phyloP scores from a whole-genome alignment of 2,797 vertebrate genomes.

The Nannoperca obscura region DNA sequence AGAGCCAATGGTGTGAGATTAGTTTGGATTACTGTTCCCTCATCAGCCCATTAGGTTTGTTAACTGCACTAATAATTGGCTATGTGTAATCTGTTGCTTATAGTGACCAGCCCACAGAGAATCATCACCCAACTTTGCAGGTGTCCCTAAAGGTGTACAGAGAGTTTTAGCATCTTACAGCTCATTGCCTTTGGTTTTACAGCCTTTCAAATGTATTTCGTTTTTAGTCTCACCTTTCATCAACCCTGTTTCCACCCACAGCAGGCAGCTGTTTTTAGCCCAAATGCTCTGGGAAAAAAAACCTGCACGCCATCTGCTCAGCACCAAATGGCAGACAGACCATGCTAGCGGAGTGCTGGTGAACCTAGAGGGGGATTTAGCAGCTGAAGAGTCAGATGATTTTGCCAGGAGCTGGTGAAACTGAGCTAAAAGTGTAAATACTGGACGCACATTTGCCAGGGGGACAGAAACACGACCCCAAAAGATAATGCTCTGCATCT shows the following conservation, averaged over 20 bases:
- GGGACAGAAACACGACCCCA: not conserved
- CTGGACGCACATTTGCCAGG: not conserved
- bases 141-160: not conserved
- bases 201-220: not conserved
- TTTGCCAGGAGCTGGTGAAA: not conserved
- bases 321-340: not conserved
- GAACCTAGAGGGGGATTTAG: not conserved
- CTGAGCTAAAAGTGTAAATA: not conserved
- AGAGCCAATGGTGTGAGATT: not conserved
- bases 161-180: not conserved
- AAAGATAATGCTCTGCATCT: not conserved
- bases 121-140: too few relatives aligned
- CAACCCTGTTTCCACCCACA: not conserved
- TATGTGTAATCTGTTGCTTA: not conserved
- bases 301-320: not conserved
- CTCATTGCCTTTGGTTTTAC: not conserved
- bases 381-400: too few relatives aligned
- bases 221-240: not conserved
- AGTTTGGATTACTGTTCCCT: not conserved
- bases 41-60: not conserved
- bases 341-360: not conserved
- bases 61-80: not conserved
- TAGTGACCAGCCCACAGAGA: not conserved
- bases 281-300: not conserved
- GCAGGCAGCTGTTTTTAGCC: too few relatives aligned